These are phyloP conservation scores for Cacoxenus indagator DNA, from an alignment of 2,888 invertebrate species.

Conservation along the genomic window DNA sequence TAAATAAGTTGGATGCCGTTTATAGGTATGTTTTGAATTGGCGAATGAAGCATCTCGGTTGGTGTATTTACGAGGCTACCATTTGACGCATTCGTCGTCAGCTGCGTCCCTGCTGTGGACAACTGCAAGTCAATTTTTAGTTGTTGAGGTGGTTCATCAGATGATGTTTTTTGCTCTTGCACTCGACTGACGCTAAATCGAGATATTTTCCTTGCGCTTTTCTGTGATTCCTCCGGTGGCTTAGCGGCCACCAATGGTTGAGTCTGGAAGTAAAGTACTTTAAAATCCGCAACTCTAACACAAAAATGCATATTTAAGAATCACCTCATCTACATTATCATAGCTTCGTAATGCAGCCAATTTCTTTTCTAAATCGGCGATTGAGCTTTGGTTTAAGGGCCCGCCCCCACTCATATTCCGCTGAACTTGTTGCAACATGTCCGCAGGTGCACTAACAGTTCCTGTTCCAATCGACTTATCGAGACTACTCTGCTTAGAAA, in stretches of 20 bases:
- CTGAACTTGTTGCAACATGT: conserved; percentile 23
- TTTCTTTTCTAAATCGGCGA: conserved; percentile 75
- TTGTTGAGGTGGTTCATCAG: conserved; percentile 41
- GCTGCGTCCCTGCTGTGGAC: conserved; percentile 36
- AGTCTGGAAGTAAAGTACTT: not conserved
- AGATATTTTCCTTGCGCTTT: conserved; percentile 56
- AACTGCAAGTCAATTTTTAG: conserved; percentile 53
- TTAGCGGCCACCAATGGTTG: conserved; percentile 29
- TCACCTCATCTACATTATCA: conserved; percentile 60
- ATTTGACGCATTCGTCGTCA: conserved; percentile 37
- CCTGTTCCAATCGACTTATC: conserved; percentile 48
- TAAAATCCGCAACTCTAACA: not conserved
- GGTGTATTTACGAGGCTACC: conserved; percentile 59
- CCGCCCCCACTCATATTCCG: conserved; percentile 48
- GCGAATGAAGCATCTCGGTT: conserved; percentile 51
- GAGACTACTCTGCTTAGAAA: conserved; percentile 63
- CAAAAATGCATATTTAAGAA: not conserved
- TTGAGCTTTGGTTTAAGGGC: conserved; percentile 50
- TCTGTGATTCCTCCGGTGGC: conserved; percentile 42
- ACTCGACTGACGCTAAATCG: conserved; percentile 65
- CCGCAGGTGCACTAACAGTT: not conserved
- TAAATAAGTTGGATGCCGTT: conserved; percentile 56
- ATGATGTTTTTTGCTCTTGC: conserved; percentile 51
- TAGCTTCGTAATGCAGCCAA: conserved; percentile 72
- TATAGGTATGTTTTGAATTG: conserved; percentile 50